Base-by-base conservation (phyloP, 2,888 invertebrate species). In the Celastrina argiolus region DNA sequence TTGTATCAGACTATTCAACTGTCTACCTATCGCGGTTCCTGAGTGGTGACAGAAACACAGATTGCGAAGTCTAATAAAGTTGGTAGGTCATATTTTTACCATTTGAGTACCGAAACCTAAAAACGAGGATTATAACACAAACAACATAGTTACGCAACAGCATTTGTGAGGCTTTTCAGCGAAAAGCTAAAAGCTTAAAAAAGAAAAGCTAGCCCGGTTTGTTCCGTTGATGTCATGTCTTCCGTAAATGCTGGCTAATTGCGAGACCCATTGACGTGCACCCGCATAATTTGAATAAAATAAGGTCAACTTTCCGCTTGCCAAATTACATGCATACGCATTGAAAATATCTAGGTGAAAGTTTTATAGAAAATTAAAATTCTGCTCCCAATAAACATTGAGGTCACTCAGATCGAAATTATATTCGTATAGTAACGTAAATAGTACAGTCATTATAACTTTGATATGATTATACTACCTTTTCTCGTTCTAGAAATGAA, bases 281-380 rank as follows among this genome's bases (percentile, higher is more conserved):
- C 26, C 31, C 41, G 39, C 63, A 63, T 63, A 63, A 63, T 42
- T 63, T 63, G 41, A 63, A 63, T 63, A 63, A 63, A 63, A 63
- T 45, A 45, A 45, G 45, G 63, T 26, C 63, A 42, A 42, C 36
- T 16, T 36, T n/a, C 34, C 6, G 61, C 34, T 12, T 18, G 61
- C 39, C 39, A 61, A 61, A 61, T 61, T 61, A 39, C 39, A 61
- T 61, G 61, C 7, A 31, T 58, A 31, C 16, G 16, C 31, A 31
- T 28, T 58, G 14, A 31, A 45, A 45, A 18, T 6, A 58, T 58
- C 7, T 28, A 31, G 14, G 58, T 31, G 31, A 2, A 58, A n/a
- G 58, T 58, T 58, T 31, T 56, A 16, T 16, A 16, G 8, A 58
- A 58, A 31, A n/a, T 58, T 28, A 31, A 51, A 51, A 22, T n/a